A percentile compares a stretch with the other conserved stretches of the same genome.
These are phyloP conservation scores for Anodontia alba DNA, from an alignment of 2,888 invertebrate genomes.

Conservation along the genomic window DNA sequence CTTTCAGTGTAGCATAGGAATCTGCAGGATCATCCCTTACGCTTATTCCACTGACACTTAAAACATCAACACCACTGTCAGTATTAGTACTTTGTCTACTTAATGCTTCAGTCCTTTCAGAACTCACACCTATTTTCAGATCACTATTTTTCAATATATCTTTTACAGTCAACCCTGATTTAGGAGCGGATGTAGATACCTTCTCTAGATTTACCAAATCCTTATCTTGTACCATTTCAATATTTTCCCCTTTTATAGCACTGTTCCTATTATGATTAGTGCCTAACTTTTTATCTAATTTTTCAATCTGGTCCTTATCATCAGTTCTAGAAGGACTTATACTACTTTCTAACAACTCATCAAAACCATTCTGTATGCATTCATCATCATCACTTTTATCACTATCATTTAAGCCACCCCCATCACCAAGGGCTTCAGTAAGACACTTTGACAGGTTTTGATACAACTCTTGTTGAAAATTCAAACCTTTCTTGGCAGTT, in stretches of 20 bases:
- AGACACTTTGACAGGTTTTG: constrained; percentile 68
- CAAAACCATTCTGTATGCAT: constrained; percentile 74
- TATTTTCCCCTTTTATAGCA: background rate
- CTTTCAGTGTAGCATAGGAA: background rate
- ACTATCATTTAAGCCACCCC: constrained; percentile 66
- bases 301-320: background rate
- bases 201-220: background rate
- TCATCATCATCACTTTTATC: constrained; percentile 75
- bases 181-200: background rate
- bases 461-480: constrained; percentile 58
- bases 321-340: background rate
- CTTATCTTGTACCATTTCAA: background rate
- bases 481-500: constrained; percentile 50
- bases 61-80: constrained; percentile 33
- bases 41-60: constrained; percentile 51
- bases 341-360: constrained; percentile 62
- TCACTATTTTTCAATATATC: constrained; percentile 49
- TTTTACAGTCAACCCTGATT: constrained; percentile 37
- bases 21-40: constrained; percentile 16
- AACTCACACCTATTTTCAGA: constrained; percentile 28
- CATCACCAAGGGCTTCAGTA: constrained; percentile 72
- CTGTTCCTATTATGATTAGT: background rate
- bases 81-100: constrained; percentile 8
- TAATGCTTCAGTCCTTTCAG: background rate
- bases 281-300: background rate